Evolutionary conservation across 2,888 invertebrate species (phyloP).

Genomic region (Geotrupes spiniger): DNA sequence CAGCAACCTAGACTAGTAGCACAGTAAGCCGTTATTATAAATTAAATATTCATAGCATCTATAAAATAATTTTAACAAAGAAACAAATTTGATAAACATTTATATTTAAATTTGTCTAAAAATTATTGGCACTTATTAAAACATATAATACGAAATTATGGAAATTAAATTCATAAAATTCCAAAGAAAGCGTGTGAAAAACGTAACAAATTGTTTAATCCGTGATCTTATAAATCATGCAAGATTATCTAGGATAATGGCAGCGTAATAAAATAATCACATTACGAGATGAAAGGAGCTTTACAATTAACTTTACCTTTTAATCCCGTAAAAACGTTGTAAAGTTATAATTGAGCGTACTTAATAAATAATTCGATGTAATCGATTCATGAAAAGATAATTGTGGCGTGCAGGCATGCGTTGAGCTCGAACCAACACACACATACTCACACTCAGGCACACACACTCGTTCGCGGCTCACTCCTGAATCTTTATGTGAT

Average conservation of each 20-base stretch:
- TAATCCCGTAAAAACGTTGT: slow-evolving; percentile 30
- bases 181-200: neutral
- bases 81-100: too few relatives aligned
- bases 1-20: too few relatives aligned
- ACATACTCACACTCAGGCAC: too few relatives aligned
- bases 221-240: slow-evolving; percentile 9
- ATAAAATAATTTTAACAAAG: too few relatives aligned
- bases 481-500: slow-evolving; percentile 23
- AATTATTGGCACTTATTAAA: too few relatives aligned
- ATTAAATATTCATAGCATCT: too few relatives aligned
- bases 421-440: slow-evolving; percentile 26
- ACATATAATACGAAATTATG: too few relatives aligned
- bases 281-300: slow-evolving; percentile 11
- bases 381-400: slow-evolving; percentile 44
- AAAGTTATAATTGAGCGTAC: slow-evolving; percentile 36
- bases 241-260: slow-evolving; percentile 15
- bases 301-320: slow-evolving; percentile 17
- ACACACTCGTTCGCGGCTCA: slow-evolving; percentile 30
- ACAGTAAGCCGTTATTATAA: too few relatives aligned
- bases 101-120: too few relatives aligned
- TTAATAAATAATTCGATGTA: slow-evolving; percentile 43
- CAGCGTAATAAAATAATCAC: slow-evolving; percentile 17
- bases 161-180: too few relatives aligned
- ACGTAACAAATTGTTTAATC: neutral
- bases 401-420: slow-evolving; percentile 36